These are phyloP conservation scores for Hyposoter didymator DNA, from an alignment of 2,888 invertebrate species.

Conservation along the genomic window DNA sequence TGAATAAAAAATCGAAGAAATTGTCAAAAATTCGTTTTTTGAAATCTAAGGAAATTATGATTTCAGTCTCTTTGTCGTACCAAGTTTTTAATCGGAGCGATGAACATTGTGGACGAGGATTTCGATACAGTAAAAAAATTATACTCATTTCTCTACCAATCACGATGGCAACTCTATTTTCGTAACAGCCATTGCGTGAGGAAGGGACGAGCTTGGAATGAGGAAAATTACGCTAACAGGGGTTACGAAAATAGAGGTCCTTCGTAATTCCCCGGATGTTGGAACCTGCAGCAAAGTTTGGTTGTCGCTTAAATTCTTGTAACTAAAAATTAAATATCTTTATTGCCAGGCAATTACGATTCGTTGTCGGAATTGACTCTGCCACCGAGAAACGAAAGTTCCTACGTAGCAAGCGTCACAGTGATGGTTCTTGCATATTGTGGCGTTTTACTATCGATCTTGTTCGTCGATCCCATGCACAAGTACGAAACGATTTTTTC, in stretches of 20 bases:
- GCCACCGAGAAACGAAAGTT: conserved; percentile 58
- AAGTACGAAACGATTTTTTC: conserved; percentile 39
- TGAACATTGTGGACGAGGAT: conserved; percentile 42
- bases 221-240: too few relatives aligned
- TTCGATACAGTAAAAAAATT: conserved; percentile 56
- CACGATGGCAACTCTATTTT: too few relatives aligned
- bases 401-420: conserved; percentile 50
- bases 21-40: not conserved
- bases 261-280: not conserved
- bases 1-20: not conserved
- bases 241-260: too few relatives aligned
- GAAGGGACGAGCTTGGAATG: too few relatives aligned
- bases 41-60: not conserved
- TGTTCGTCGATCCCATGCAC: conserved; percentile 54
- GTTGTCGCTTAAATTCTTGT: not conserved
- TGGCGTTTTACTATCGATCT: conserved; percentile 45
- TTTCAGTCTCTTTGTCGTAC: conserved; percentile 37
- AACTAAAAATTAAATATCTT: not conserved
- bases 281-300: not conserved
- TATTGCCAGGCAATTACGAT: conserved; percentile 44
- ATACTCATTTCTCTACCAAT: not conserved
- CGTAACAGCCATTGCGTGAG: too few relatives aligned
- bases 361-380: conserved; percentile 59
- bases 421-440: conserved; percentile 47
- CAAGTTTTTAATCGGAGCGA: conserved; percentile 30